Base-by-base conservation (phyloP, 2,113 vertebrate species). In the Leucosticte australis region DNA sequence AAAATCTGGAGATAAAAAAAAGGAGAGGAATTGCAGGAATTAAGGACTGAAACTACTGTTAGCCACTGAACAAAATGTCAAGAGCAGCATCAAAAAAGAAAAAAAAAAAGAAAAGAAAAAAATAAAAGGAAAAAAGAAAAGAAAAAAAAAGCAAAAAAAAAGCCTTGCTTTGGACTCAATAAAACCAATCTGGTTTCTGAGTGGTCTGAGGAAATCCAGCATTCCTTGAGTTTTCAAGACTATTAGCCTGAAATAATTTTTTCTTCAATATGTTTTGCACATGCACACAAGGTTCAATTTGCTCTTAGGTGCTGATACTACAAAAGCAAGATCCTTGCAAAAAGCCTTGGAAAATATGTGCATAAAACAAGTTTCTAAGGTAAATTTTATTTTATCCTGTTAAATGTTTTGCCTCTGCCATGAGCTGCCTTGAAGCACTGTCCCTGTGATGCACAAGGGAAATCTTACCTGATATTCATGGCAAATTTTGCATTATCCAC, bases 81-180 rank as follows among this genome's bases (percentile, higher is more conserved):
- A 41, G 9, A 56, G 7, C 7, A 4, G 15, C 1, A 42, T 46
- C 73, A 74, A 26, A 9, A 59, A 27, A 27, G 33, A 2, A 4
- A 4, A 5, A 31, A 31, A 11, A 28, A 31, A 18, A 17, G 30
- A 19, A 20, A 12, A 5, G 1, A 41, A 63, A 77, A 11, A 21
- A 27, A n/a, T n/a, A 5, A 5, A 6, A 7, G 0, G 6, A 74
- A 26, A 9, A 59, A 27, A 27, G 33, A 2, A 4, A 4, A 5
- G 37, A 31, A 30, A 11, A 28, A 31, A 19, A 19, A 12, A 5
- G 1, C 37, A 63, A 77, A 13, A 27, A 27, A 5, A 5, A 6
- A 7, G 0, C 2, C 7, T 15, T 33, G 1, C 31, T 89, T 80
- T 28, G 6, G 9, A 46, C 15, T 44, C 18, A 81, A 1, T 37